phyloP scores from a whole-genome alignment of 2,113 vertebrate species.

The Dromiciops gliroides region DNA sequence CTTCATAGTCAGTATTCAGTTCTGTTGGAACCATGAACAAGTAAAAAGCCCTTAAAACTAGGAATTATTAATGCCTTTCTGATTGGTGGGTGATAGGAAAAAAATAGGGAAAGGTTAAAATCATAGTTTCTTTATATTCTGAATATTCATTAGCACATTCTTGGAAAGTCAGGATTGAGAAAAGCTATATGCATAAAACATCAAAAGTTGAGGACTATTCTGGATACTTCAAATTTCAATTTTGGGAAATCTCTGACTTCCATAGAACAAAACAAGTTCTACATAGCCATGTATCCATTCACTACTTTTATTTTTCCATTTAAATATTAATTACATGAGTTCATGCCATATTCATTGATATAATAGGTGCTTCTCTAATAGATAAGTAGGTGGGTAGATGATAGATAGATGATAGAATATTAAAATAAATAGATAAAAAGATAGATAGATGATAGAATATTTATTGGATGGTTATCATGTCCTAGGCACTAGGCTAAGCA shows the following conservation, averaged over 20 bases:
- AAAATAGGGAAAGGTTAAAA: neutral
- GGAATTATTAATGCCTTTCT: neutral
- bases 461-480: neutral
- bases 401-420: neutral
- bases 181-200: neutral
- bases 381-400: neutral
- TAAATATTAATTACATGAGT: neutral
- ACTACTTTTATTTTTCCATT: neutral
- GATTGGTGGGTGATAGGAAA: neutral
- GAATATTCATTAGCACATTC: neutral
- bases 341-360: neutral
- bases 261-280: neutral
- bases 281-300: neutral
- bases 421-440: neutral
- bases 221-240: neutral
- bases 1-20: neutral
- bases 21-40: constrained; percentile 35
- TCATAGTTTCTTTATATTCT: neutral
- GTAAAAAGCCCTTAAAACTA: neutral
- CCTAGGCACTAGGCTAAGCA: too few species aligned
- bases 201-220: neutral
- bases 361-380: too few species aligned
- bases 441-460: neutral
- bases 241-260: neutral
- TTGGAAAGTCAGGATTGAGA: too few species aligned